These are phyloP conservation scores for Sycophila sp. DNA, from an alignment of 1,140 invertebrate species.

Conservation along the genomic window DNA sequence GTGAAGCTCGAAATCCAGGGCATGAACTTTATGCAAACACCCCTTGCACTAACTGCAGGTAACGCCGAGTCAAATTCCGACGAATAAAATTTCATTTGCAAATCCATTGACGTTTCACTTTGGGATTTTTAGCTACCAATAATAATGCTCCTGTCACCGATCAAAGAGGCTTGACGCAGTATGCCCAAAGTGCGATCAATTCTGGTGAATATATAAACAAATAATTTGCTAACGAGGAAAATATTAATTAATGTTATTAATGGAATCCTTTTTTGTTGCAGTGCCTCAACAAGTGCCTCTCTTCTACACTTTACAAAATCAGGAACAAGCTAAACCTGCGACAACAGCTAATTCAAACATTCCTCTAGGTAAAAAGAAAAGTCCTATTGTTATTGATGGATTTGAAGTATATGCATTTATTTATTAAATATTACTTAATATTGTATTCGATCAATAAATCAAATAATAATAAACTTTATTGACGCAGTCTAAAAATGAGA, in stretches of 20 bases:
- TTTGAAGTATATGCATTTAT: not conserved
- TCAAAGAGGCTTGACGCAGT: not conserved
- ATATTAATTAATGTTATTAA: too few relatives aligned
- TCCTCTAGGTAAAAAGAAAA: conserved; percentile 2
- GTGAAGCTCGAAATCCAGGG: conserved; percentile 8
- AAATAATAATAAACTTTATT: too few relatives aligned
- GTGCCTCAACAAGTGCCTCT: too few relatives aligned
- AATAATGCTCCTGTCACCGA: not conserved
- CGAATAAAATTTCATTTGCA: too few relatives aligned
- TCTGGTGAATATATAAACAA: conserved; percentile 18
- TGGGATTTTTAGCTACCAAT: too few relatives aligned
- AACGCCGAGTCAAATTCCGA: too few relatives aligned
- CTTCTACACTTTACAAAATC: not conserved
- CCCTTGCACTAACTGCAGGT: conserved; percentile 5
- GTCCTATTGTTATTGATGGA: not conserved
- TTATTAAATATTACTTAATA: not conserved
- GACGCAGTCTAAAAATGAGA: too few relatives aligned
- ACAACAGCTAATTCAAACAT: not conserved
- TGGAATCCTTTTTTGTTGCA: too few relatives aligned
- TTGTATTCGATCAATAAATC: too few relatives aligned
- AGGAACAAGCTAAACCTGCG: not conserved
- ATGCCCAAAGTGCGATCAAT: not conserved
- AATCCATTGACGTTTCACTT: too few relatives aligned
- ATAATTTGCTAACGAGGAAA: too few relatives aligned
- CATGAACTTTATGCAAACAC: not conserved